phyloP scores from a whole-genome alignment of 2,113 vertebrate genomes.

The Siphamia tubifer region DNA sequence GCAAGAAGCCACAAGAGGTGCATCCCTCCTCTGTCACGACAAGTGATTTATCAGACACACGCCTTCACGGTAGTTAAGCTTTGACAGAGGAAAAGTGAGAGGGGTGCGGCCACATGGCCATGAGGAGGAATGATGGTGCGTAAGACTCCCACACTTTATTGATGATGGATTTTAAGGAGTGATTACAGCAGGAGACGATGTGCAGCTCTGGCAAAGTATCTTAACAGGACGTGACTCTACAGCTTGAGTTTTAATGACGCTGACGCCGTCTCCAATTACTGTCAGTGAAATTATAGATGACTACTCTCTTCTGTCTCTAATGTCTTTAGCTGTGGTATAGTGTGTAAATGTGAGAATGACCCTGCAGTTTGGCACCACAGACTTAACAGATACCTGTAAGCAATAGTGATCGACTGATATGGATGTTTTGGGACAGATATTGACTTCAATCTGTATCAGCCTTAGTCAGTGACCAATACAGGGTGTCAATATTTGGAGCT shows the following conservation, averaged over 20 bases:
- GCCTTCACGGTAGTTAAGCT: slow-evolving; percentile 1
- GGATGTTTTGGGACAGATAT: too few species aligned
- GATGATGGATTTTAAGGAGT: slow-evolving; percentile 34
- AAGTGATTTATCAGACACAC: slow-evolving; percentile 37
- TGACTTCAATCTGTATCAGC: too few species aligned
- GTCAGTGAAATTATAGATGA: background rate
- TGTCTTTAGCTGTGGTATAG: background rate
- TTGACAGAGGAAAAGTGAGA: slow-evolving; percentile 26
- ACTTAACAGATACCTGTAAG: too few species aligned
- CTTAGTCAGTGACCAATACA: too few species aligned
- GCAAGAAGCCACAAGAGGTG: background rate
- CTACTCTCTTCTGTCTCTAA: background rate
- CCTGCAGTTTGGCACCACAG: background rate
- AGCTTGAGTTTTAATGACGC: background rate
- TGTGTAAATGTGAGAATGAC: background rate
- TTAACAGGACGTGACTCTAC: background rate
- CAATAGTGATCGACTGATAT: too few species aligned
- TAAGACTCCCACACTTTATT: slow-evolving; percentile 19
- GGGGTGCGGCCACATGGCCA: slow-evolving; percentile 34
- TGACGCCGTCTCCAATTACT: background rate
- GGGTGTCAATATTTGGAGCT: too few species aligned
- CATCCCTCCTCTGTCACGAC: slow-evolving; percentile 24
- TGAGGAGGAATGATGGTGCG: slow-evolving; percentile 13
- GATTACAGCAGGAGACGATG: background rate
- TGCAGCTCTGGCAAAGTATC: background rate